Evolutionary conservation across 1,140 invertebrate species (phyloP).

Genomic region (Euura lappo): DNA sequence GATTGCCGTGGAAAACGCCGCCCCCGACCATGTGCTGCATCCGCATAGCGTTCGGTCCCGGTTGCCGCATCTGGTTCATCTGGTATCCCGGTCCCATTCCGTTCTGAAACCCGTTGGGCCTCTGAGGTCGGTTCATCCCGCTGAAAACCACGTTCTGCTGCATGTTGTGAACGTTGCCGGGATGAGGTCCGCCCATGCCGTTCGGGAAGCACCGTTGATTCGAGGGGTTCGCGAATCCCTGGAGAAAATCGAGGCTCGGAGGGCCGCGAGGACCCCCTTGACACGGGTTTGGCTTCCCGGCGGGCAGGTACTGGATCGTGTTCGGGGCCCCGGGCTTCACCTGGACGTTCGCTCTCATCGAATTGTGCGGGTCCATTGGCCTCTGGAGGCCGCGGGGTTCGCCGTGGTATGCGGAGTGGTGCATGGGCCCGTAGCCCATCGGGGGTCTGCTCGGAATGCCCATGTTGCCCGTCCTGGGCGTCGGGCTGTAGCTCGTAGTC

Average conservation of each 20-base stretch:
- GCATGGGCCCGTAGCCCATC: slow-evolving; percentile 58
- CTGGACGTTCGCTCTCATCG: neutral
- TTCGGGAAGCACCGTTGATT: slow-evolving; percentile 77
- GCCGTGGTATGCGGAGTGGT: slow-evolving; percentile 37
- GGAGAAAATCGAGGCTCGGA: slow-evolving; percentile 91
- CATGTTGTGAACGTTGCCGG: slow-evolving; percentile 63
- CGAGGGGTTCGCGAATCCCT: slow-evolving; percentile 82
- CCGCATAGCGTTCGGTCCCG: slow-evolving; percentile 57
- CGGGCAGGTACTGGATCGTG: slow-evolving; percentile 97
- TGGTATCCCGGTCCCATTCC: slow-evolving; percentile 44
- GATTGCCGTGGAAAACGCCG: slow-evolving; percentile 56
- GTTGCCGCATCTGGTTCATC: slow-evolving; percentile 35
- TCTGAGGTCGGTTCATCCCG: slow-evolving; percentile 38
- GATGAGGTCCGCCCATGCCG: slow-evolving; percentile 69
- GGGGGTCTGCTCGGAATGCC: slow-evolving; percentile 53
- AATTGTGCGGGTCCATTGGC: neutral
- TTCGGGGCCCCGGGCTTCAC: slow-evolving; percentile 97
- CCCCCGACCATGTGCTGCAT: slow-evolving; percentile 66
- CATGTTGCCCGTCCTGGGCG: slow-evolving; percentile 53
- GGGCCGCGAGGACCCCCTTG: slow-evolving; percentile 72
- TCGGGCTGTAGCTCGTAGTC: slow-evolving; percentile 53
- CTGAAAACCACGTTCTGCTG: slow-evolving; percentile 43
- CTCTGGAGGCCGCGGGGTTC: neutral
- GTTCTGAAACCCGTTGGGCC: slow-evolving; percentile 41
- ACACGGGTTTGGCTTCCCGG: slow-evolving; percentile 76